Evolutionary conservation across 2,797 vertebrate species (phyloP).

Genomic region (Masticophis lateralis): DNA sequence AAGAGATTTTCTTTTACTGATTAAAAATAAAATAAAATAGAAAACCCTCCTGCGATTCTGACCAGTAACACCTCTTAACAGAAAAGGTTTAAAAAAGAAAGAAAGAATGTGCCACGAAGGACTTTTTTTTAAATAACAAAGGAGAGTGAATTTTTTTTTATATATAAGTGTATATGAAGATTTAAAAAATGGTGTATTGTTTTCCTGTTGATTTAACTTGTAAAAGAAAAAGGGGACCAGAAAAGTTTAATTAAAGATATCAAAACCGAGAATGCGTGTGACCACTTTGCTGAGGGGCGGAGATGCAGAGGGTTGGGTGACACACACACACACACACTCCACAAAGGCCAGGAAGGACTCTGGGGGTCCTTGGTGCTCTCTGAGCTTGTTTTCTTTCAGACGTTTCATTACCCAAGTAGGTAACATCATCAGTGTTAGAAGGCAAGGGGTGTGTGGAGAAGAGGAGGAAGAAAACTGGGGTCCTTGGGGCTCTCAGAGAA

Average conservation of each 20-base stretch:
- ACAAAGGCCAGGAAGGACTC: background rate
- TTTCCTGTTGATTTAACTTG: constrained; percentile 28
- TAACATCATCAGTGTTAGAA: background rate
- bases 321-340: background rate
- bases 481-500: too few relatives aligned
- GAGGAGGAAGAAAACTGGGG: too few relatives aligned
- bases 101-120: background rate
- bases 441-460: too few relatives aligned
- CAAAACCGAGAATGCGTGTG: background rate
- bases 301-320: background rate
- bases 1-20: background rate
- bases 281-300: background rate
- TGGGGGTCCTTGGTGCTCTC: too few relatives aligned
- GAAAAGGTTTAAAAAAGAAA: background rate
- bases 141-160: background rate
- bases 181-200: constrained; percentile 13
- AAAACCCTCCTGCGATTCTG: constrained; percentile 9
- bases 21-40: background rate
- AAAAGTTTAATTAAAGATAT: constrained; percentile 15
- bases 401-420: background rate
- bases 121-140: background rate
- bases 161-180: constrained; percentile 9
- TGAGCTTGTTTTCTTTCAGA: background rate
- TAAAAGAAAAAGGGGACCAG: background rate
- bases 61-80: constrained; percentile 36